Percentiles rank a stretch among this genome's conserved stretches.
phyloP scores from a whole-genome alignment of 2,888 invertebrate genomes.

The Scaptomyza tumidula region DNA sequence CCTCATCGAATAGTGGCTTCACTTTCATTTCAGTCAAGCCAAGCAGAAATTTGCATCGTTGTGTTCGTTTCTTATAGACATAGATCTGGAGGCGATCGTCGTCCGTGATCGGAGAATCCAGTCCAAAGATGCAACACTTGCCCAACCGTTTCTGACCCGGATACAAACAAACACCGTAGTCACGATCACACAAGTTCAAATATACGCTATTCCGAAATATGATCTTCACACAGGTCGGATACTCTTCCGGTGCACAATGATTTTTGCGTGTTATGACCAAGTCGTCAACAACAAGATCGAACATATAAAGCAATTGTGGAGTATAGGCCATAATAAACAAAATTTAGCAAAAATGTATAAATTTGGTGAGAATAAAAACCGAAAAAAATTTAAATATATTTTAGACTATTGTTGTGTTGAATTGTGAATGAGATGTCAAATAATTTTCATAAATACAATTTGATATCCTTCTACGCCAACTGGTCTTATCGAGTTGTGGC shows the following conservation, averaged over 20 bases:
- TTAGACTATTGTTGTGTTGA: neutral
- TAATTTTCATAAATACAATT: neutral
- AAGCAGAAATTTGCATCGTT: slow-evolving; percentile 49
- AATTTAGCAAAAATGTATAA: neutral
- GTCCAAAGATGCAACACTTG: slow-evolving; percentile 81
- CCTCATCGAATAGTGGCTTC: slow-evolving; percentile 71
- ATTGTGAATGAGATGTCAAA: slow-evolving; percentile 1
- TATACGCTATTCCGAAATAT: slow-evolving; percentile 81
- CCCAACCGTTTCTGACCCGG: slow-evolving; percentile 68
- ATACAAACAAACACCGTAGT: slow-evolving; percentile 73
- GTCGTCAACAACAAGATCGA: slow-evolving; percentile 79
- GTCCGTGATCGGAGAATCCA: slow-evolving; percentile 74
- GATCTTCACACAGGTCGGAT: slow-evolving; percentile 36
- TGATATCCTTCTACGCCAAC: neutral
- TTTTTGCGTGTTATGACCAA: slow-evolving; percentile 24
- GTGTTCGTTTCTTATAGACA: slow-evolving; percentile 80
- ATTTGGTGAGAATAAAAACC: no score
- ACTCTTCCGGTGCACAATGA: slow-evolving; percentile 38
- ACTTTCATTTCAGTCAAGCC: slow-evolving; percentile 27
- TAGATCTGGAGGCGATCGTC: slow-evolving; percentile 78
- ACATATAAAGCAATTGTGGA: slow-evolving; percentile 74
- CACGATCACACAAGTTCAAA: slow-evolving; percentile 81
- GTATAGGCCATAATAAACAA: slow-evolving; percentile 10
- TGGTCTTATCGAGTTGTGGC: neutral
- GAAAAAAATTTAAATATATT: no score